Base-by-base conservation (phyloP, 2,888 invertebrate species). In the Apotomis turbidana region DNA sequence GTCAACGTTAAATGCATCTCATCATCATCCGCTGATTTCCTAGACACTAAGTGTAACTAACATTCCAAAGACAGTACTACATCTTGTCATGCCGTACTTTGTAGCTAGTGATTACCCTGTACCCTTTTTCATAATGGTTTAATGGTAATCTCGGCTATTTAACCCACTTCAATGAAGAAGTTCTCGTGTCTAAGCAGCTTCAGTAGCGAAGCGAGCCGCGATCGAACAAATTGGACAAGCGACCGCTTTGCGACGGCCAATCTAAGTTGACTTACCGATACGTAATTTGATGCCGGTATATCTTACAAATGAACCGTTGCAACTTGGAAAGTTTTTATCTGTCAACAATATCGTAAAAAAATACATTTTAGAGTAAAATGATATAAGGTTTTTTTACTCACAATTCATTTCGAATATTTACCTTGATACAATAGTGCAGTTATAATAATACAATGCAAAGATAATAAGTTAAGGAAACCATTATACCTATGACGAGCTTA, bases 141-240 rank as follows among this genome's bases (percentile, higher is more conserved):
- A 44, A 44, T 59, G 41, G 27, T 36, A 62, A 49, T 15, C 27
- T n/a, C 36, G 13, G 36, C 51, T 51, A 62, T n/a, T 51, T 51
- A 6, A 62, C 36, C 62, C 51, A 51, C 62, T 62, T 3, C 8
- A 51, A 36, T 41, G 59, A 44, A 70, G 59, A 60, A 51, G 36
- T 54, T 46, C 54, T 49, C n/a, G 57, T 67, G 15, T 63, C 38
- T 46, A 8, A 66, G 54, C 70, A 64, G 59, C 58, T 71, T 60
- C 59, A n/a, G 66, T 58, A 57, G 62, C 41, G 41, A 58, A 49
- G 27, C 60, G 64, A 52, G 63, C 4, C 13, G 49, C 44, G 57
- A 57, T 68, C 57, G 61, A 67, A 62, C 68, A 71, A 71, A 71
- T 71, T 71, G 68, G 62, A 71, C 71, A 68, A 49, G 71, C 55